Conservation (phyloP, 2,888 invertebrate species). For the Ennomos quercinarius region DNA sequence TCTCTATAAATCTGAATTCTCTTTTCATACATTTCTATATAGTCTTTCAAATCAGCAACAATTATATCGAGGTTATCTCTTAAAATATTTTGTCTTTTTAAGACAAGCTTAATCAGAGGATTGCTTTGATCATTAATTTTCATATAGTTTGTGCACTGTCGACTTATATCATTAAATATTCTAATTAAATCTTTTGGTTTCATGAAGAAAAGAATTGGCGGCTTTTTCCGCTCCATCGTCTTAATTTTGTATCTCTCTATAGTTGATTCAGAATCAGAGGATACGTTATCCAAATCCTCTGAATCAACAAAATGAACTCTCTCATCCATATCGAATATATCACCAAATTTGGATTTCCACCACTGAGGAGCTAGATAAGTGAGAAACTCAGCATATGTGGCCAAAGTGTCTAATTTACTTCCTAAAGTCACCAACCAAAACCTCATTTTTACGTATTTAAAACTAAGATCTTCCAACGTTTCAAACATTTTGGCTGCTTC, state of each 20-base stretch:
- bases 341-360: too few relatives aligned
- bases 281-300: too few relatives aligned
- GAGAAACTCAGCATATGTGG: conserved; percentile 48
- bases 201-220: conserved; percentile 44
- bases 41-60: conserved; percentile 37
- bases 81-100: conserved; percentile 37
- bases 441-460: conserved; percentile 44
- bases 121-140: conserved; percentile 41
- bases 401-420: conserved; percentile 44
- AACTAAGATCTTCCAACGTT: conserved; percentile 42
- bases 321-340: too few relatives aligned
- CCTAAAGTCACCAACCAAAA: conserved; percentile 40
- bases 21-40: conserved; percentile 32
- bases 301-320: too few relatives aligned
- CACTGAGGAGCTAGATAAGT: conserved; percentile 1
- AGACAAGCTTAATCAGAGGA: conserved; percentile 33
- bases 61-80: conserved; percentile 34
- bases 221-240: conserved; percentile 19
- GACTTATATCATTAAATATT: conserved; percentile 40
- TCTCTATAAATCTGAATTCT: conserved; percentile 43
- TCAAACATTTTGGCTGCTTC: conserved; percentile 38
- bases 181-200: conserved; percentile 43
- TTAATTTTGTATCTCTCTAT: conserved; percentile 31
- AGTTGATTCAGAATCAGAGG: conserved; percentile 10
- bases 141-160: conserved; percentile 53